Percentiles rank a stretch among this genome's conserved stretches.
Conservation (phyloP, 2,888 invertebrate species). For the Orgyia antiqua region DNA sequence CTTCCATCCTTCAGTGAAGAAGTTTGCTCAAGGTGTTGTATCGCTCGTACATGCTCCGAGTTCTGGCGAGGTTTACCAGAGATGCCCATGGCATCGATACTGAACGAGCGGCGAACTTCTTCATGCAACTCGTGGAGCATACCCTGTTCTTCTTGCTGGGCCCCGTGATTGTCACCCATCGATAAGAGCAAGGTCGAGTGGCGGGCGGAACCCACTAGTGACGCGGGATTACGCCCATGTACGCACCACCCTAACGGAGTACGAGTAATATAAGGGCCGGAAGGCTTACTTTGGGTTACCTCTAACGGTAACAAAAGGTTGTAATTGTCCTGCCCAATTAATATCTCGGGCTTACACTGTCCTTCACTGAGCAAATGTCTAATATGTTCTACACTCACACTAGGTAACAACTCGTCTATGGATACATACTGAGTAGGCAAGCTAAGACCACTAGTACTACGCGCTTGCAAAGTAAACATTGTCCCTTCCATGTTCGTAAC, state of each 20-base stretch:
- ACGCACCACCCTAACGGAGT: background rate
- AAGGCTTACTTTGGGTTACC: background rate
- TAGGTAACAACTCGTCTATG: no score
- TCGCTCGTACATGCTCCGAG: constrained; percentile 1
- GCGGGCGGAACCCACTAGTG: background rate
- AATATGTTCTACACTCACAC: no score
- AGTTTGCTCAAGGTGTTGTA: constrained; percentile 1
- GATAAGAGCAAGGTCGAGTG: background rate
- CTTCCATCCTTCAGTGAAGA: constrained; percentile 1
- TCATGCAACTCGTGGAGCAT: background rate
- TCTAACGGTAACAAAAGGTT: constrained; percentile 2
- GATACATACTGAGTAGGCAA: no score
- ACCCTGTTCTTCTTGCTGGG: no score
- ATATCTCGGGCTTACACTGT: constrained; percentile 3
- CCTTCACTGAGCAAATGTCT: no score
- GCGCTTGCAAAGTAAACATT: background rate
- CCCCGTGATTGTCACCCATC: no score
- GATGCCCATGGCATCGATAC: constrained; percentile 4
- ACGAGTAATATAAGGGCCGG: background rate
- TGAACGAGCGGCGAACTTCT: constrained; percentile 1
- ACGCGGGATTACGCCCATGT: background rate
- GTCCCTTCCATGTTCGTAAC: background rate
- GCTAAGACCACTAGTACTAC: background rate
- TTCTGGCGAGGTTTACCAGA: constrained; percentile 3
- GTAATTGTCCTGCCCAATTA: constrained; percentile 5